Conservation (phyloP, 2,113 vertebrate species). For the Callionymus lyra region DNA sequence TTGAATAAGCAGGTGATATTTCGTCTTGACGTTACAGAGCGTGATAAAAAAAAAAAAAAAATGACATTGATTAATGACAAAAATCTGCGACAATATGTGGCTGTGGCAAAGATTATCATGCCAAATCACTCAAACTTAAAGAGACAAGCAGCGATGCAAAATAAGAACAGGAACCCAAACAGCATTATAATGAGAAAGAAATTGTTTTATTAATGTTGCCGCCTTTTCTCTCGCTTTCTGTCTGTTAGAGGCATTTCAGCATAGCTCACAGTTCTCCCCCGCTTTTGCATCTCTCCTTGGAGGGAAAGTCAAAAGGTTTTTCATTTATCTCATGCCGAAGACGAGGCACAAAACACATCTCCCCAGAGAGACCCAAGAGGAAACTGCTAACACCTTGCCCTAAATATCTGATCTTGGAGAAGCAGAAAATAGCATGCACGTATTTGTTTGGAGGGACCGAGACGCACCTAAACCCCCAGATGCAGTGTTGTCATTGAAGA, state of each 20-base stretch:
- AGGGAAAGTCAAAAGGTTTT: conserved; percentile 65
- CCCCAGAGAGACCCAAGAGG: conserved; percentile 55
- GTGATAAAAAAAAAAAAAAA: conserved; percentile 50
- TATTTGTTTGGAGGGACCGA: conserved; percentile 61
- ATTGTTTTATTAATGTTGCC: conserved; percentile 56
- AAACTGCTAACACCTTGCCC: conserved; percentile 65
- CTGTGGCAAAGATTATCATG: conserved; percentile 28
- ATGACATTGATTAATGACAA: conserved; percentile 55
- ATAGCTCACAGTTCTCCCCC: conserved; percentile 49
- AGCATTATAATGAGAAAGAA: conserved; percentile 48
- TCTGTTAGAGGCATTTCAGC: conserved; percentile 35
- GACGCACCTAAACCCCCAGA: conserved; percentile 52
- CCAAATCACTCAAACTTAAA: conserved; percentile 38
- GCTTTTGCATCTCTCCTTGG: conserved; percentile 53
- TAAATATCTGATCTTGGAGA: conserved; percentile 66
- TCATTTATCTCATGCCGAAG: conserved; percentile 63
- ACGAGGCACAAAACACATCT: conserved; percentile 54
- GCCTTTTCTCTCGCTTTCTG: conserved; percentile 18
- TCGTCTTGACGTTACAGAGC: conserved; percentile 23
- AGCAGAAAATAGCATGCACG: conserved; percentile 59
- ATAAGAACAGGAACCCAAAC: conserved; percentile 49
- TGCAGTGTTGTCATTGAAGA: conserved; percentile 59
- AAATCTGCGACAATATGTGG: conserved; percentile 38
- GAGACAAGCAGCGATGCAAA: conserved; percentile 34
- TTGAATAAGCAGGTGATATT: too few relatives aligned